Conservation (phyloP, 2,888 invertebrate species). For the Anorthoa munda region DNA sequence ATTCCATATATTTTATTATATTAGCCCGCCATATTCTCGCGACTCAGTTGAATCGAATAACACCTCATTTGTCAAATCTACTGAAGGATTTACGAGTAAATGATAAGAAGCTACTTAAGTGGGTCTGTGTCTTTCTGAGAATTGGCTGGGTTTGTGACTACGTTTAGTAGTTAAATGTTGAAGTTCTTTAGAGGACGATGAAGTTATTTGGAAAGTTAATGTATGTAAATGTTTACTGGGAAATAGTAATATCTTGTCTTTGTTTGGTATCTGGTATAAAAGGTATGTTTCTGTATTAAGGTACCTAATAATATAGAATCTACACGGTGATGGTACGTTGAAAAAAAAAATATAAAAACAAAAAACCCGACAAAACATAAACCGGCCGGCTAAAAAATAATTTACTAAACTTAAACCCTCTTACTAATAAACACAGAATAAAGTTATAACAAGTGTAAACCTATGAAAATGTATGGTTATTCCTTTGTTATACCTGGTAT, state of each 20-base stretch:
- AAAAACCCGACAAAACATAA: no score
- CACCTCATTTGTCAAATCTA: constrained; percentile 55
- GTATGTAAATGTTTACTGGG: not conserved
- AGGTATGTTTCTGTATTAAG: no score
- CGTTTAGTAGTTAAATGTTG: constrained; percentile 25
- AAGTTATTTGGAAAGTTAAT: not conserved
- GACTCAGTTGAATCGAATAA: constrained; percentile 54
- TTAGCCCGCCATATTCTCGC: constrained; percentile 24
- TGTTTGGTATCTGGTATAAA: no score
- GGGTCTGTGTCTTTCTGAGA: constrained; percentile 13
- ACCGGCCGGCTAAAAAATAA: no score
- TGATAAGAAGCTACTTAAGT: constrained; percentile 54
- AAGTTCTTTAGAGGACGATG: not conserved
- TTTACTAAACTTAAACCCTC: no score
- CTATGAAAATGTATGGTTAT: no score
- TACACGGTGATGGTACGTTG: no score
- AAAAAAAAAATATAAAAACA: no score
- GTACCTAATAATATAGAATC: no score
- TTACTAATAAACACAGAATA: no score
- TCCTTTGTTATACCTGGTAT: no score
- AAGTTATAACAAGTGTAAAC: no score
- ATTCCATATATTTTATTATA: constrained; percentile 31
- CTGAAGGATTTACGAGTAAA: constrained; percentile 57
- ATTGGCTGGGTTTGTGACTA: constrained; percentile 25
- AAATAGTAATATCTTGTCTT: not conserved